Evolutionary conservation across 1,140 invertebrate species (phyloP).

Genomic region (Lepidurus couesii): DNA sequence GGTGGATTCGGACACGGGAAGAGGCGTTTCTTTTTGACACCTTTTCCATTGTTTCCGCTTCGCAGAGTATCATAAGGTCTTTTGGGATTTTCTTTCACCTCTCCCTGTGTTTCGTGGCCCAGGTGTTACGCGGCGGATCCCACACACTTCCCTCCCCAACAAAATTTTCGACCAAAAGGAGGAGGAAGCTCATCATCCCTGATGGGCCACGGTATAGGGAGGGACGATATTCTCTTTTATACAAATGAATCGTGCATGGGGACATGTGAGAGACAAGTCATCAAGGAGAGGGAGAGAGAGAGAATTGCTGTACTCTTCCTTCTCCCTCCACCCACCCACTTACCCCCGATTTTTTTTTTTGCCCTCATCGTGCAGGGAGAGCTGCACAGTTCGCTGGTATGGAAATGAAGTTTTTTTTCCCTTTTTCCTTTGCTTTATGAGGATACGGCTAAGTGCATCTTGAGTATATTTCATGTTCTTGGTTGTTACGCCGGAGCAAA

Average conservation of each 20-base stretch:
- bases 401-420: neutral
- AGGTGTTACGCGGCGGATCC: conserved; percentile 3
- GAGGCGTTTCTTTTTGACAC: conserved; percentile 18
- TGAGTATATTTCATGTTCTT: conserved; percentile 16
- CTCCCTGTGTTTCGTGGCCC: neutral
- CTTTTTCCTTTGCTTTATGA: neutral
- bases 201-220: neutral
- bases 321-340: neutral
- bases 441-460: conserved; percentile 16
- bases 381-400: neutral
- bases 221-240: neutral
- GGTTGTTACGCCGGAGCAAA: conserved; percentile 4
- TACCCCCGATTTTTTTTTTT: too few relatives aligned
- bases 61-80: neutral
- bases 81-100: conserved; percentile 5
- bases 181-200: conserved; percentile 4
- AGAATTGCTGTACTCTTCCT: neutral
- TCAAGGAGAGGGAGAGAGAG: neutral
- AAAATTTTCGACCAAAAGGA: neutral
- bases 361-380: too few relatives aligned
- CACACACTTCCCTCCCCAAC: too few relatives aligned
- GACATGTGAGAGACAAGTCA: conserved; percentile 13
- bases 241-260: conserved; percentile 7
- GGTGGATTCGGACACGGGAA: conserved; percentile 13
- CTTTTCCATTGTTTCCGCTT: conserved; percentile 15